Percentiles rank a stretch among this genome's conserved stretches.
These are phyloP conservation scores for Camptogramma bilineatum DNA, from an alignment of 2,888 invertebrate species.

Conservation along the genomic window DNA sequence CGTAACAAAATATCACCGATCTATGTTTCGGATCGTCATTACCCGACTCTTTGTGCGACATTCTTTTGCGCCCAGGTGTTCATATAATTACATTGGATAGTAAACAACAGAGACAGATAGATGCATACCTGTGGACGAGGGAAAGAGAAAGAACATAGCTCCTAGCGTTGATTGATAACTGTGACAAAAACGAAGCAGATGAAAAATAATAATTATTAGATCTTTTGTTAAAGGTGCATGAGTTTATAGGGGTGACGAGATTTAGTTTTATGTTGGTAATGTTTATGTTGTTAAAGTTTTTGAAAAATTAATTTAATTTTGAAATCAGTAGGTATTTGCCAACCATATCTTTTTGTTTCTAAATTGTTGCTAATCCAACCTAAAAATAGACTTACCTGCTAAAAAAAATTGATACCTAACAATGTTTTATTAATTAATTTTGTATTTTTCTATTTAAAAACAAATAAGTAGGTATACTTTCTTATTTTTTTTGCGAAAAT, in stretches of 20 bases:
- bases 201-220: constrained; percentile 85
- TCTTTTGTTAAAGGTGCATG: constrained; percentile 81
- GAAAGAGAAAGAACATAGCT: constrained; percentile 64
- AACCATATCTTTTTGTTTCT: background rate
- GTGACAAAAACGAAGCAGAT: constrained; percentile 86
- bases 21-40: constrained; percentile 84
- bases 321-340: background rate
- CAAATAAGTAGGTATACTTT: too few species aligned
- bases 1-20: constrained; percentile 83
- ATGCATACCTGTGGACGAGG: constrained; percentile 47
- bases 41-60: constrained; percentile 84
- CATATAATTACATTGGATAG: constrained; percentile 81
- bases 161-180: constrained; percentile 86
- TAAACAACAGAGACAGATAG: constrained; percentile 62
- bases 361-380: background rate
- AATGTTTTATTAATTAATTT: too few species aligned
- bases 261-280: constrained; percentile 32
- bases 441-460: too few species aligned
- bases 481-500: constrained; percentile 22
- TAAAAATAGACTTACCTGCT: too few species aligned
- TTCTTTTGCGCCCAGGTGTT: constrained; percentile 85
- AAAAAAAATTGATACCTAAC: too few species aligned
- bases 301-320: background rate
- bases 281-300: background rate
- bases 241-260: constrained; percentile 74